phyloP scores from a whole-genome alignment of 2,113 vertebrate genomes.

The Mola mola region DNA sequence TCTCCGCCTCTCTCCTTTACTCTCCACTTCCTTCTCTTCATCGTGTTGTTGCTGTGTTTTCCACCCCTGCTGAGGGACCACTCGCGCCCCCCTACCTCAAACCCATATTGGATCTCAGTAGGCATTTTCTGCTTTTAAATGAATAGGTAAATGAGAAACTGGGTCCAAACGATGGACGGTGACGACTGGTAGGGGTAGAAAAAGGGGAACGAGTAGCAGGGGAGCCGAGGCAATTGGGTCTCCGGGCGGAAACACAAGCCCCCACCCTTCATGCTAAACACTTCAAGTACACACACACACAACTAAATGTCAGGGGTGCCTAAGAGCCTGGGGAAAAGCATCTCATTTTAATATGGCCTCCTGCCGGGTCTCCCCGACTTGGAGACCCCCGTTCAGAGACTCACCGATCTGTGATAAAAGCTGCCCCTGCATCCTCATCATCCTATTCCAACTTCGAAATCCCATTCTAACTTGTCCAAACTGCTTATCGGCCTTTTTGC shows the following conservation, averaged over 20 bases:
- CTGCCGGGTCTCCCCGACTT: slow-evolving; percentile 62
- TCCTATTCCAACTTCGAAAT: slow-evolving; percentile 76
- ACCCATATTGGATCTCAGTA: slow-evolving; percentile 87
- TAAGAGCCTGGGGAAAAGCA: slow-evolving; percentile 72
- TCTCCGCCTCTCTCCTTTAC: slow-evolving; percentile 55
- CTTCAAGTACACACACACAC: slow-evolving; percentile 33
- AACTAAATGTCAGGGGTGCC: slow-evolving; percentile 76
- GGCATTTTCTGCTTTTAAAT: slow-evolving; percentile 84
- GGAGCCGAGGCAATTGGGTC: slow-evolving; percentile 77
- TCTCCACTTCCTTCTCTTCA: slow-evolving; percentile 60
- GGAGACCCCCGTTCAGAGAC: slow-evolving; percentile 71
- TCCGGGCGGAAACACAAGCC: slow-evolving; percentile 72
- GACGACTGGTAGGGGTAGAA: slow-evolving; percentile 51
- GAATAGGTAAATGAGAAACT: slow-evolving; percentile 83
- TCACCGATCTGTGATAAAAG: slow-evolving; percentile 83
- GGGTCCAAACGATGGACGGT: slow-evolving; percentile 66
- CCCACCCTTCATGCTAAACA: slow-evolving; percentile 64
- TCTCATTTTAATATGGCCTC: slow-evolving; percentile 80
- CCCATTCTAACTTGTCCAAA: slow-evolving; percentile 80
- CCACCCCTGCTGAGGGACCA: slow-evolving; percentile 78
- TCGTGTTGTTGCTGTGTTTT: slow-evolving; percentile 76
- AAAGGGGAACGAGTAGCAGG: slow-evolving; percentile 66
- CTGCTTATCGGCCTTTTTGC: slow-evolving; percentile 73
- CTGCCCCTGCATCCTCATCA: slow-evolving; percentile 70
- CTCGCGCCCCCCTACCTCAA: slow-evolving; percentile 80